Evolutionary conservation across 2,797 vertebrate genomes (phyloP).

Genomic region (Taeniopygia guttata): DNA sequence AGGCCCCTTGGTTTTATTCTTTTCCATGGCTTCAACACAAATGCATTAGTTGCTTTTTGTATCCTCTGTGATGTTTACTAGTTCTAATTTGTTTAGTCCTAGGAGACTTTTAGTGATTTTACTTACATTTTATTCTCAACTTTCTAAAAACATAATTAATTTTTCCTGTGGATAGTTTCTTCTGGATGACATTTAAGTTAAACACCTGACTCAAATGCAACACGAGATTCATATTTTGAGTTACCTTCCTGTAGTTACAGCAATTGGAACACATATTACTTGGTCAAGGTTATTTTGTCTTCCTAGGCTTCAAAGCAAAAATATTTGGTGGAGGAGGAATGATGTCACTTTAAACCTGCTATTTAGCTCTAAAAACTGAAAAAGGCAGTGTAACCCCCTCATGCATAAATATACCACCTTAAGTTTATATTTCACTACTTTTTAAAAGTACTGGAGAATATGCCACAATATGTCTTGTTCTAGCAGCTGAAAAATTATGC

Average conservation of each 20-base stretch:
- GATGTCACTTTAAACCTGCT: slow-evolving; percentile 51
- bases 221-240: not conserved
- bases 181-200: not conserved
- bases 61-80: not conserved
- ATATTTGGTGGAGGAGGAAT: slow-evolving; percentile 44
- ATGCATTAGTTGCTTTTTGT: not conserved
- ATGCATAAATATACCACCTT: slow-evolving; percentile 72
- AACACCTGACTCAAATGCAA: not conserved
- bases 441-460: slow-evolving; percentile 75
- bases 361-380: slow-evolving; percentile 57
- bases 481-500: slow-evolving; percentile 76
- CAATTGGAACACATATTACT: not conserved
- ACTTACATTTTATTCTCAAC: slow-evolving; percentile 1
- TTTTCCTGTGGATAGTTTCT: not conserved
- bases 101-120: not conserved
- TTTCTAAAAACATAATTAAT: not conserved
- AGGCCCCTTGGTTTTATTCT: not conserved
- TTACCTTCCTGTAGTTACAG: not conserved
- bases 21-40: not conserved
- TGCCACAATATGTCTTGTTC: slow-evolving; percentile 81
- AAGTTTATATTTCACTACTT: slow-evolving; percentile 75
- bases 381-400: slow-evolving; percentile 66
- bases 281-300: slow-evolving; percentile 13
- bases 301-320: slow-evolving; percentile 33
- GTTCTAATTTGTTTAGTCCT: not conserved